Base-by-base conservation (phyloP, 2,113 vertebrate species). In the Zosterops japonicus region DNA sequence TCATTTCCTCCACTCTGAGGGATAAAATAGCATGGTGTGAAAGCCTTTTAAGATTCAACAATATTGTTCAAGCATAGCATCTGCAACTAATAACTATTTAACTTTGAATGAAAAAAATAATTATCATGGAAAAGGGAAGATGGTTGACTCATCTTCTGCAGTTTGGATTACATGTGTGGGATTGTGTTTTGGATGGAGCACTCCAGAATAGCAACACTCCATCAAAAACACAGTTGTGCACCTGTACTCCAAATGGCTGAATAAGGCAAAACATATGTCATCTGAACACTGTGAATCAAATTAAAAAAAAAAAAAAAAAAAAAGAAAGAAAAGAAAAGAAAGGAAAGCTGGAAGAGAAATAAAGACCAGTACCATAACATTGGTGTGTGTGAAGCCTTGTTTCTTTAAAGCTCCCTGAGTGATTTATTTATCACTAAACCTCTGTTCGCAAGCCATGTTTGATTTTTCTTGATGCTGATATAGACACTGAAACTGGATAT, bases 211-310 rank as follows among this genome's bases (percentile, higher is more conserved):
- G 98, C 98, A 98, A 97, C 98, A 98, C 97, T 98, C 97, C 97
- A 95, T 98, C 98, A 98, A 92, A 98, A 97, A 98, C 98, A 98
- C 98, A 97, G 96, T 95, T 89, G 29, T 96, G 97, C 98, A 98
- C 98, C 98, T 98, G 98, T 98, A 97, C 89, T 97, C 97, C 98
- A 98, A 98, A 98, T 98, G 98, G 97, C 96, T 68, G 95, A 95
- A 78, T 98, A 98, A 98, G 97, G 97, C 97, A 97, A 98, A 98
- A 97, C 98, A 98, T 82, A 98, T 98, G 98, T 97, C 96, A 97
- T 93, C 93, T 28, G 89, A 98, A 96, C 83, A 33, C 96, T 96
- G 93, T 83, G 96, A 97, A 97, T 97, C 94, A 93, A 96, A 97
- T 95, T 96, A 89, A 97, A 97, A 95, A 36, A 44, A 69, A 42